These are phyloP conservation scores for Dendrocincla fuliginosa DNA, from an alignment of 2,797 vertebrate genomes.

Conservation along the genomic window DNA sequence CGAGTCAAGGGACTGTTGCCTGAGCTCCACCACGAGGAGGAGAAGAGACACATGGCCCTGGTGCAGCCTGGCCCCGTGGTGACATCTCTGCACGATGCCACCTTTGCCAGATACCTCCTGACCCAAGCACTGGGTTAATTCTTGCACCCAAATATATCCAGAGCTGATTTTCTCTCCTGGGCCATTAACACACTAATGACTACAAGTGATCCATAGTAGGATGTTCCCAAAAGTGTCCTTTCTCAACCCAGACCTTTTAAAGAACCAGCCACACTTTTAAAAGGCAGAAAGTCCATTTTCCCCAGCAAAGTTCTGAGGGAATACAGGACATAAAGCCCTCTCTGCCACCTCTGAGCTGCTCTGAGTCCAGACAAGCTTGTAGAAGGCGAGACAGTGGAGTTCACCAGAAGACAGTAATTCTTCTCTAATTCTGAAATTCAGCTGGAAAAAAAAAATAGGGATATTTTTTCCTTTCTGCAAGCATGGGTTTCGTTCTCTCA, in stretches of 20 bases:
- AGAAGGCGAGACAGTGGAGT: background rate
- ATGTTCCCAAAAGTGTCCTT: fast-evolving
- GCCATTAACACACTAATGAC: background rate
- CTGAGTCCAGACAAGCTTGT: background rate
- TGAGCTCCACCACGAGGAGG: background rate
- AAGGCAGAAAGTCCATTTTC: background rate
- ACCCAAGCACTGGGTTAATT: background rate
- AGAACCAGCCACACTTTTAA: background rate
- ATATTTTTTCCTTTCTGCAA: background rate
- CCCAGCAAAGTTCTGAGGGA: background rate
- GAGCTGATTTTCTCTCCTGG: background rate
- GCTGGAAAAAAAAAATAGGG: background rate
- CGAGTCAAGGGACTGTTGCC: fast-evolving
- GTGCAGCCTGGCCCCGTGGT: fast-evolving
- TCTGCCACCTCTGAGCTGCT: background rate
- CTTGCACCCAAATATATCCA: background rate
- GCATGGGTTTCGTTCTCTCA: background rate
- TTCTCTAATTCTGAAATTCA: background rate
- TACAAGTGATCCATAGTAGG: background rate
- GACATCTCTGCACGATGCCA: background rate
- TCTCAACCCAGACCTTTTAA: background rate
- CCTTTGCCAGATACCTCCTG: background rate
- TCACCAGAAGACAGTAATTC: background rate
- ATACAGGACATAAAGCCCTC: background rate
- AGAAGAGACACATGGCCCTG: background rate